phyloP scores from a whole-genome alignment of 2,113 vertebrate species.

The Gambusia affinis region DNA sequence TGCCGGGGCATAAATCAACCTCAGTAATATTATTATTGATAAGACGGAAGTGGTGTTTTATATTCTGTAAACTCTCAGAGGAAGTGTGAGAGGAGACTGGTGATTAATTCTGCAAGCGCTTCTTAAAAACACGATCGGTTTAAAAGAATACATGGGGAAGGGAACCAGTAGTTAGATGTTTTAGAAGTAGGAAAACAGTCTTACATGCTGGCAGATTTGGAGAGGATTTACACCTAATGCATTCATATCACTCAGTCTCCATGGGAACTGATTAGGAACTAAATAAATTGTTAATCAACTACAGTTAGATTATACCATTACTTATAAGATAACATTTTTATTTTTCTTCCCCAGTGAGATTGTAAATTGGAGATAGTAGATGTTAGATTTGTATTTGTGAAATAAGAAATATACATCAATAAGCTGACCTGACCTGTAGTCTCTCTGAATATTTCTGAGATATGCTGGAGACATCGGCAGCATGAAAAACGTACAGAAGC shows the following conservation, averaged over 20 bases:
- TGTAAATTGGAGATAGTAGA: conserved; percentile 26
- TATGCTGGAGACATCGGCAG: conserved; percentile 11
- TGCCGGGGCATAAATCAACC: conserved; percentile 45
- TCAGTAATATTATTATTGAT: conserved; percentile 48
- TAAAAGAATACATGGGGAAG: not conserved
- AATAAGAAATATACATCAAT: conserved; percentile 9
- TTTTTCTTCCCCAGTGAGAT: conserved; percentile 1
- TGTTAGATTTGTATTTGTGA: conserved; percentile 20
- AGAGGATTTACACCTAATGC: not conserved
- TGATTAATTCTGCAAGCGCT: conserved; percentile 25
- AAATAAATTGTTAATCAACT: conserved; percentile 20
- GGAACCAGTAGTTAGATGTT: not conserved
- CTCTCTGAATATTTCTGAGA: conserved; percentile 16
- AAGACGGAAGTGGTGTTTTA: conserved; percentile 26
- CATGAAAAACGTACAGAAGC: too few species aligned
- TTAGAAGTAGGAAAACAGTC: not conserved
- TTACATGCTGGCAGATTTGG: not conserved
- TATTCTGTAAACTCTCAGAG: conserved; percentile 10
- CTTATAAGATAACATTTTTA: conserved; percentile 3
- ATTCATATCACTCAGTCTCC: conserved; percentile 5
- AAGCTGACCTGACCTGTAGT: not conserved
- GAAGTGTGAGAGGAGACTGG: conserved; percentile 1
- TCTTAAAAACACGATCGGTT: not conserved
- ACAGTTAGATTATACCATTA: conserved; percentile 31
- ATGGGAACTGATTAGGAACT: not conserved